Conservation (phyloP, 1,140 invertebrate genomes). For the Berghia stephanieae region DNA sequence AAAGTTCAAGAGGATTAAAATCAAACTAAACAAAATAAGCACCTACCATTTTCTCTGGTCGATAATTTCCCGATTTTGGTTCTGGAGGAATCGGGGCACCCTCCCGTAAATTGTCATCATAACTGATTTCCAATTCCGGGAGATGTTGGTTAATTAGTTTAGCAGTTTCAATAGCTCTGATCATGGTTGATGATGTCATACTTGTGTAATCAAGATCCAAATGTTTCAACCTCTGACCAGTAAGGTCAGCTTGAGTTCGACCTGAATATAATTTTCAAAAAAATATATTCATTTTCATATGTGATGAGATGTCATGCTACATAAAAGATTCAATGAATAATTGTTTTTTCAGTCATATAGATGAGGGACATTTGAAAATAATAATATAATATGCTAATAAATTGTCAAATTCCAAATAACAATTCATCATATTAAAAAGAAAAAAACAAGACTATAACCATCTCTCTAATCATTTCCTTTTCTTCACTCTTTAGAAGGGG, state of each 20-base stretch:
- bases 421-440: too few relatives aligned
- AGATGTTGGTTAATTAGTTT: constrained; percentile 80
- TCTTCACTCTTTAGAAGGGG: too few relatives aligned
- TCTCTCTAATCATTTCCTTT: too few relatives aligned
- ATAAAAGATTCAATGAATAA: too few relatives aligned
- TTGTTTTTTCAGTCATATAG: too few relatives aligned
- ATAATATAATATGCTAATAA: not conserved
- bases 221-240: constrained; percentile 75
- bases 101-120: constrained; percentile 84
- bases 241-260: constrained; percentile 82
- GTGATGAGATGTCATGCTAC: too few relatives aligned
- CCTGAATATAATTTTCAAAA: too few relatives aligned
- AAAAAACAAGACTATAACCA: too few relatives aligned
- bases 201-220: constrained; percentile 81
- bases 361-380: not conserved
- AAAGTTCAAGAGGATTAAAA: not conserved
- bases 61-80: constrained; percentile 87
- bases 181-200: constrained; percentile 91
- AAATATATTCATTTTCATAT: too few relatives aligned
- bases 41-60: constrained; percentile 80
- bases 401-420: too few relatives aligned
- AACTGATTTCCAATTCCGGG: constrained; percentile 60
- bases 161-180: constrained; percentile 89
- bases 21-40: not conserved
- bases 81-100: constrained; percentile 91